These are phyloP conservation scores for Caenorhabditis brenneri DNA, from an alignment of 1,140 invertebrate genomes.

Conservation along the genomic window DNA sequence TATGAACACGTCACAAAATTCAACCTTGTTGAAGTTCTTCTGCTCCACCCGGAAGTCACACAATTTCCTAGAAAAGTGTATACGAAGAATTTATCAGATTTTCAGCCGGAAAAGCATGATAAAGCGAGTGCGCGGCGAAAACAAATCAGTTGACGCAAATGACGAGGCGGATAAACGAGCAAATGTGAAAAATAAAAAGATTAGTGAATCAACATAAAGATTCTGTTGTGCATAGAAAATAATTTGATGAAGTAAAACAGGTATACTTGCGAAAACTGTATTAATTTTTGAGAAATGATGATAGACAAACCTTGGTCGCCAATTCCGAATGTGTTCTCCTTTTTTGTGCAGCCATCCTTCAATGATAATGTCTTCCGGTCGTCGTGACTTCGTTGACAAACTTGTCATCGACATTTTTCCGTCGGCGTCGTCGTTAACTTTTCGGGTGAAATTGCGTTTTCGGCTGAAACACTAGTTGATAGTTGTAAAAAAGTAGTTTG, in stretches of 20 bases:
- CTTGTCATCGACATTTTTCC: slow-evolving; percentile 44
- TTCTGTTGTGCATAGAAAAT: background rate
- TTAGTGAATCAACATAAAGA: background rate
- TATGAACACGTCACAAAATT: too few relatives aligned
- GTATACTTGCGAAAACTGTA: background rate
- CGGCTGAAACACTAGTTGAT: background rate
- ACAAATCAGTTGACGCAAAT: slow-evolving; percentile 7
- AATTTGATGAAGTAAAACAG: too few relatives aligned
- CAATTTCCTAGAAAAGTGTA: slow-evolving; percentile 1
- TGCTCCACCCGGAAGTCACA: background rate
- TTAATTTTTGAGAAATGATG: background rate
- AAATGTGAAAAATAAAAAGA: slow-evolving; percentile 34
- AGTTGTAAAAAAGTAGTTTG: background rate
- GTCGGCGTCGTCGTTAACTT: background rate
- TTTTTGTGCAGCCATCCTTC: slow-evolving; percentile 68
- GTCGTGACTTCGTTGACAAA: background rate
- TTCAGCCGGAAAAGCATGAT: slow-evolving; percentile 38
- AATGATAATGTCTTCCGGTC: slow-evolving; percentile 55
- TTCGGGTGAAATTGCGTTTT: background rate
- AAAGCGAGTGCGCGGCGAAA: slow-evolving; percentile 25
- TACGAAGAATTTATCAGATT: background rate
- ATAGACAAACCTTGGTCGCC: slow-evolving; percentile 88
- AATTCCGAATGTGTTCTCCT: slow-evolving; percentile 80
- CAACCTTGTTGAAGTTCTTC: background rate
- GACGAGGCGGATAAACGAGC: background rate